A percentile compares a stretch with the other conserved stretches of the same genome.
Conservation (phyloP, 2,888 invertebrate species). For the Argyresthia goedartella region DNA sequence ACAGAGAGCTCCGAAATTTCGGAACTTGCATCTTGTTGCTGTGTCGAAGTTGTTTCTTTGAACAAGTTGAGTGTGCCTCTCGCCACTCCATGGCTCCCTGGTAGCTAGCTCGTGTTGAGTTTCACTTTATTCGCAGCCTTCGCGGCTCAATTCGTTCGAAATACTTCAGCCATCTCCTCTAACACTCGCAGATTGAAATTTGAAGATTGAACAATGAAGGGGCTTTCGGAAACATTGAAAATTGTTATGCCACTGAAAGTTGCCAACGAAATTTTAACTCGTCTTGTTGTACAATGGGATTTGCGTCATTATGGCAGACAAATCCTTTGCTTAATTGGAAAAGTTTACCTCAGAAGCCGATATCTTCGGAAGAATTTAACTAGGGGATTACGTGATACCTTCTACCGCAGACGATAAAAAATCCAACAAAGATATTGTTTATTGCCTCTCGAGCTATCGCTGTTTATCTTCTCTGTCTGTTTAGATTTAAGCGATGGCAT, state of each 20-base stretch:
- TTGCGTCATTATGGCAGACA: neutral
- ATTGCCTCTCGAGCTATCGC: no score
- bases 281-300: neutral
- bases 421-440: no score
- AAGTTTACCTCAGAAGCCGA: neutral
- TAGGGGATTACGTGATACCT: no score
- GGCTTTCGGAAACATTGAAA: neutral
- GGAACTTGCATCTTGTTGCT: neutral
- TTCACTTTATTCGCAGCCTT: slow-evolving; percentile 1
- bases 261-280: neutral
- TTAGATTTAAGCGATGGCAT: no score
- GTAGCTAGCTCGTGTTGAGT: neutral
- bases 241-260: slow-evolving; percentile 1
- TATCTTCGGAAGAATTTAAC: neutral
- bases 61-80: neutral
- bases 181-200: slow-evolving; percentile 3
- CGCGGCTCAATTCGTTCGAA: neutral
- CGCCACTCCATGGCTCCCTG: neutral
- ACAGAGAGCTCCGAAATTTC: neutral
- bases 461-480: no score
- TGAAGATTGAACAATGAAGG: neutral
- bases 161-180: neutral
- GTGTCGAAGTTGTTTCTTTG: slow-evolving; percentile 1
- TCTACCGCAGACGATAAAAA: no score
- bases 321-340: neutral